These are phyloP conservation scores for Emydura subglobosa DNA, from an alignment of 2,113 vertebrate species.

Conservation along the genomic window DNA sequence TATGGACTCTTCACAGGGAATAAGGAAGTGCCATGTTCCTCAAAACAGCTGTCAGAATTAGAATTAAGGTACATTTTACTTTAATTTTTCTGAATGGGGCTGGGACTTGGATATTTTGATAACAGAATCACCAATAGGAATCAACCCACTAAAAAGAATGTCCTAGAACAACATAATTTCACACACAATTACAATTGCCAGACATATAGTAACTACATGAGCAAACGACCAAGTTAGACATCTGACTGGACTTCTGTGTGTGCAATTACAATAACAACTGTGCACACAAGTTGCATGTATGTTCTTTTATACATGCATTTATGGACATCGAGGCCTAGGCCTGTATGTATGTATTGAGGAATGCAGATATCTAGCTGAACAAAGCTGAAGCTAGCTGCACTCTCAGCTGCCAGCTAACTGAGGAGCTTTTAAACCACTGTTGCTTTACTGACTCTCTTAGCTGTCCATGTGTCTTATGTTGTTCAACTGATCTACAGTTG, in stretches of 20 bases:
- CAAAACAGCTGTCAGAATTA: not conserved
- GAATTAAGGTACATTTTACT: not conserved
- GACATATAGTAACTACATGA: conserved; percentile 28
- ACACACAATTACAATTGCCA: not conserved
- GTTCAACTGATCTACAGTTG: conserved; percentile 55
- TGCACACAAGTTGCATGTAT: conserved; percentile 21
- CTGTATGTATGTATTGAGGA: conserved; percentile 13
- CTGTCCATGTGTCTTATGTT: conserved; percentile 50
- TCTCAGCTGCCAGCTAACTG: conserved; percentile 40
- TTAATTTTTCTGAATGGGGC: not conserved
- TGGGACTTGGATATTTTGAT: not conserved
- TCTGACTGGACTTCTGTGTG: not conserved
- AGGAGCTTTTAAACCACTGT: conserved; percentile 60
- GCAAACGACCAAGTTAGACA: not conserved
- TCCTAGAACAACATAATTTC: conserved; percentile 32
- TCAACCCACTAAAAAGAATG: not conserved
- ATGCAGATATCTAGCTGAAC: not conserved
- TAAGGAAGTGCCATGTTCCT: not conserved
- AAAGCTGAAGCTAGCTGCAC: conserved; percentile 30
- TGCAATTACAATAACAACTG: conserved; percentile 35
- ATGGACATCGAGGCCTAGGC: conserved; percentile 51
- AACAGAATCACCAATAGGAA: not conserved
- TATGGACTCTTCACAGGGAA: not conserved
- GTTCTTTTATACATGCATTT: conserved; percentile 46
- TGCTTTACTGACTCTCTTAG: conserved; percentile 44